Evolutionary conservation across 2,888 invertebrate species (phyloP).

Genomic region (Seira sanloemensis): DNA sequence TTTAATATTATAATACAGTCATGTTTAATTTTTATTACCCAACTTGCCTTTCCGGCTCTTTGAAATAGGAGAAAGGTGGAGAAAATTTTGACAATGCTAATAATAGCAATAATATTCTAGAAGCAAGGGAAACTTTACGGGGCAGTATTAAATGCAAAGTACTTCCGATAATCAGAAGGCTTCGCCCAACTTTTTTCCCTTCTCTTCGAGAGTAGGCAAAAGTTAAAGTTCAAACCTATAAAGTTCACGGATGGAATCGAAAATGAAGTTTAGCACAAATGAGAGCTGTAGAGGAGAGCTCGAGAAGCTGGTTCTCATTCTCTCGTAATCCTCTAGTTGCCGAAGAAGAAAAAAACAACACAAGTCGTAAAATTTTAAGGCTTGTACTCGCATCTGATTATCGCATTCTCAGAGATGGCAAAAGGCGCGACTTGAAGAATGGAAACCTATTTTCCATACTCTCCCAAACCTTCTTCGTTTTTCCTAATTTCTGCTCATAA

Average conservation of each 20-base stretch:
- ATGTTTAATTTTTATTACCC: conserved; percentile 13
- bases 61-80: neutral
- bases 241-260: conserved; percentile 1
- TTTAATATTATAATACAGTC: conserved; percentile 14
- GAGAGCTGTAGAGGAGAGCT: neutral
- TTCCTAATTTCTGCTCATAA: no score
- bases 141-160: conserved; percentile 1
- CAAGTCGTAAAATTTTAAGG: conserved; percentile 1
- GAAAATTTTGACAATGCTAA: neutral
- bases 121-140: neutral
- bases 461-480: no score
- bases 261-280: conserved; percentile 6
- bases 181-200: conserved; percentile 15
- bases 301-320: neutral
- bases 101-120: neutral
- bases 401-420: neutral
- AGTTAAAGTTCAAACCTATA: conserved; percentile 7
- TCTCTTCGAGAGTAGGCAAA: no score
- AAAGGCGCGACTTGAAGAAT: neutral
- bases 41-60: neutral
- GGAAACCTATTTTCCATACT: no score
- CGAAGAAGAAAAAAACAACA: conserved; percentile 5
- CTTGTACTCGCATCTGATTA: neutral
- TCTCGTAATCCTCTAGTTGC: neutral
- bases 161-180: conserved; percentile 14